These are phyloP conservation scores for Zaprionus tsacasi DNA, from an alignment of 1,140 invertebrate species.

Conservation along the genomic window DNA sequence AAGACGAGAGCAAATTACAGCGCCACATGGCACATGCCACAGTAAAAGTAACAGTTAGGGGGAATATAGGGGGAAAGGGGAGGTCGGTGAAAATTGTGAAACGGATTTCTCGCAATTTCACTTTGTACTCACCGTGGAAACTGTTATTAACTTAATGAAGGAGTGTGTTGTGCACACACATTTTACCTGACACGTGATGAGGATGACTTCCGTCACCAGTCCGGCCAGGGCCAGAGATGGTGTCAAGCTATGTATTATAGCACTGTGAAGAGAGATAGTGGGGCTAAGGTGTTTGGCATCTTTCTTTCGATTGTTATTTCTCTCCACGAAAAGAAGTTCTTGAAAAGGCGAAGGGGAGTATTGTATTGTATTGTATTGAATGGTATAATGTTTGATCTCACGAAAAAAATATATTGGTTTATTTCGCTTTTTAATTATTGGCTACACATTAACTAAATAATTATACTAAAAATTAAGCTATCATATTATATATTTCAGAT, in stretches of 20 bases:
- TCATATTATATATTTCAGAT: too few relatives aligned
- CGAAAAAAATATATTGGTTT: too few relatives aligned
- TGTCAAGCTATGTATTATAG: not conserved
- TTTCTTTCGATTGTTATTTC: not conserved
- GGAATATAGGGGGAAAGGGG: not conserved
- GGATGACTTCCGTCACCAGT: conserved; percentile 18
- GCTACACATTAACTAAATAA: too few relatives aligned
- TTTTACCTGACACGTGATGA: conserved; percentile 79
- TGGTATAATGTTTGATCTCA: too few relatives aligned
- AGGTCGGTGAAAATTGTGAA: conserved; percentile 63
- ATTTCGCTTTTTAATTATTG: too few relatives aligned
- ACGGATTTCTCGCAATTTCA: conserved; percentile 75
- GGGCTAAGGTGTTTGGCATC: not conserved
- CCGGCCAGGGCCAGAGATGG: not conserved
- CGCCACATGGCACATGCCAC: conserved; percentile 50
- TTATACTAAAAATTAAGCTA: too few relatives aligned
- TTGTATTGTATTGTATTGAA: too few relatives aligned
- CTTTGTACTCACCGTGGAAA: conserved; percentile 70
- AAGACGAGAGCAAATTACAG: conserved; percentile 69
- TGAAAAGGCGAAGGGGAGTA: not conserved
- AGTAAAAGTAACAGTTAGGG: conserved; percentile 26
- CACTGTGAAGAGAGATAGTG: not conserved
- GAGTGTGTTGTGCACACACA: conserved; percentile 61
- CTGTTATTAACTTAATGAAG: conserved; percentile 83
- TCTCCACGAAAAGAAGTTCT: not conserved